Evolutionary conservation across 2,113 vertebrate genomes (phyloP).

Genomic region (Sus scrofa): T2T-Sscrofa CM000822.6:76734001-76734500

Average conservation of each 20-base stretch:
- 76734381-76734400: neutral
- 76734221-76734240: neutral
- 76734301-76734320: neutral
- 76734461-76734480: too few species aligned
- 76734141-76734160: neutral
- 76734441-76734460: too few species aligned
- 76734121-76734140: neutral
- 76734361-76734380: neutral
- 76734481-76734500: too few species aligned
- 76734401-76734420: neutral
- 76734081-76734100: neutral
- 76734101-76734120: neutral
- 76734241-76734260: neutral
- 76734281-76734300: conserved; percentile 20
- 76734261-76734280: neutral
- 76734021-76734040: neutral
- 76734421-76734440: neutral
- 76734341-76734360: conserved; percentile 44
- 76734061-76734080: neutral
- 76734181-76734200: neutral
- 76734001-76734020: neutral
- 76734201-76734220: neutral
- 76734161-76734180: neutral
- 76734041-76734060: neutral
- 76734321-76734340: conserved; percentile 16